Evolutionary conservation across 2,113 vertebrate species (phyloP).

Genomic region (Nettapus auritus): DNA sequence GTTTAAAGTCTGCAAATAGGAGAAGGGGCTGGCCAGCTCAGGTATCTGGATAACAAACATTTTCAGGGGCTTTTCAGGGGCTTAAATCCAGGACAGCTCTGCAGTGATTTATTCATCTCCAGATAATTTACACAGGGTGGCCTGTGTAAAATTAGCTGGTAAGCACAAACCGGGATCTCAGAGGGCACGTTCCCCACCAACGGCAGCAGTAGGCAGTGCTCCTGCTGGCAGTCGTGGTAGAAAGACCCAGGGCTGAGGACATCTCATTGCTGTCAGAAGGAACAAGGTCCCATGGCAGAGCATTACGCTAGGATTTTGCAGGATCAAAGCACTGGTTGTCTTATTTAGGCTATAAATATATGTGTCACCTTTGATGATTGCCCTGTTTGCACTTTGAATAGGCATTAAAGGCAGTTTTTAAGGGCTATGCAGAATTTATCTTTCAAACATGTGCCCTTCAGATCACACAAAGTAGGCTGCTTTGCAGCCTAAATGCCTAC

Average conservation of each 20-base stretch:
- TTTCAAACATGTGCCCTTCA: background rate
- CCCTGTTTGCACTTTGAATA: background rate
- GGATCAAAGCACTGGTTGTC: background rate
- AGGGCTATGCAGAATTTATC: background rate
- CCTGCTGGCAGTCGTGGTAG: background rate
- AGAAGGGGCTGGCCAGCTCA: background rate
- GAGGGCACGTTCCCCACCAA: background rate
- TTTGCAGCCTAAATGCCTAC: background rate
- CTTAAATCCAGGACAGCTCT: slow-evolving; percentile 28
- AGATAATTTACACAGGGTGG: too few species aligned
- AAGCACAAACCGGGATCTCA: background rate
- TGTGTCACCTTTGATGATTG: background rate
- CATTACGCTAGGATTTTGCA: background rate
- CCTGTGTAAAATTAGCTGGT: slow-evolving; percentile 18
- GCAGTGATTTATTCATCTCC: slow-evolving; percentile 29
- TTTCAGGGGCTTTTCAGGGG: slow-evolving; percentile 29
- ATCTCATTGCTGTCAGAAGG: background rate
- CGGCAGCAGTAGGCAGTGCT: background rate
- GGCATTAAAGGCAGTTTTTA: background rate
- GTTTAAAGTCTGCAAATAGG: background rate
- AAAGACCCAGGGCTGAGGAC: background rate
- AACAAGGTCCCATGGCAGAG: background rate
- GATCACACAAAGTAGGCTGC: background rate
- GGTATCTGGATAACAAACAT: slow-evolving; percentile 36
- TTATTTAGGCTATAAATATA: background rate